Evolutionary conservation across 1,140 invertebrate species (phyloP).

Genomic region (Drosophila albomicans): DNA sequence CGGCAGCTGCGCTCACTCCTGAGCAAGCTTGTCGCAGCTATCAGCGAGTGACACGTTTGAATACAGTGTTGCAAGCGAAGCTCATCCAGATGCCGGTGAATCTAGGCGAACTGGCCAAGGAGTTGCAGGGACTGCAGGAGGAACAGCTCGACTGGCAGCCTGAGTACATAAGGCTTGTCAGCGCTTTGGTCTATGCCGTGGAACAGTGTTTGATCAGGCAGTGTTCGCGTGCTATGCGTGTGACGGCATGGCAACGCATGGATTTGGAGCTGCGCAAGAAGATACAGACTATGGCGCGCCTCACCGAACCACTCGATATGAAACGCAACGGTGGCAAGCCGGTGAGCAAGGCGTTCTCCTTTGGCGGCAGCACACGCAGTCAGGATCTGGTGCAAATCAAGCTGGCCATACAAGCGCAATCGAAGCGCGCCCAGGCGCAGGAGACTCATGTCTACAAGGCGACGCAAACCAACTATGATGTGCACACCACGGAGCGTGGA

Average conservation of each 20-base stretch:
- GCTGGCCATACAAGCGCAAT: constrained; percentile 87
- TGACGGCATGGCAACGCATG: constrained; percentile 88
- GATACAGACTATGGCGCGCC: constrained; percentile 87
- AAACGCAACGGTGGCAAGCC: constrained; percentile 69
- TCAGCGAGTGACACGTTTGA: constrained; percentile 83
- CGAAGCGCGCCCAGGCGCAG: constrained; percentile 74
- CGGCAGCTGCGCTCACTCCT: constrained; percentile 87
- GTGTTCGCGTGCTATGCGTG: constrained; percentile 87
- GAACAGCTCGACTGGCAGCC: constrained; percentile 84
- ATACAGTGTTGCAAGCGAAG: constrained; percentile 79
- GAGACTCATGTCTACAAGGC: constrained; percentile 79
- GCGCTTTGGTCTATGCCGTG: constrained; percentile 85
- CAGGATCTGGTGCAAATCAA: constrained; percentile 87
- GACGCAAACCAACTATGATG: constrained; percentile 72
- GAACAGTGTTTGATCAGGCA: constrained; percentile 88
- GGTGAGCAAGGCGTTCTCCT: constrained; percentile 74
- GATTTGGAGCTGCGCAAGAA: constrained; percentile 87
- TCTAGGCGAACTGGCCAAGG: constrained; percentile 74
- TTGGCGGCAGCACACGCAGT: constrained; percentile 83
- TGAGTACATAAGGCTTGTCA: constrained; percentile 82
- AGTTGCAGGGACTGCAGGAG: constrained; percentile 77
- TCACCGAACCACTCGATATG: constrained; percentile 82
- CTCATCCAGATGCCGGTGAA: constrained; percentile 80
- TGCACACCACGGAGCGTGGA: constrained; percentile 75
- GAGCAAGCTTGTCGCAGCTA: constrained; percentile 91